A percentile compares a stretch with the other conserved stretches of the same genome.
phyloP scores from a whole-genome alignment of 2,888 invertebrate species.

The Agrotis puta region DNA sequence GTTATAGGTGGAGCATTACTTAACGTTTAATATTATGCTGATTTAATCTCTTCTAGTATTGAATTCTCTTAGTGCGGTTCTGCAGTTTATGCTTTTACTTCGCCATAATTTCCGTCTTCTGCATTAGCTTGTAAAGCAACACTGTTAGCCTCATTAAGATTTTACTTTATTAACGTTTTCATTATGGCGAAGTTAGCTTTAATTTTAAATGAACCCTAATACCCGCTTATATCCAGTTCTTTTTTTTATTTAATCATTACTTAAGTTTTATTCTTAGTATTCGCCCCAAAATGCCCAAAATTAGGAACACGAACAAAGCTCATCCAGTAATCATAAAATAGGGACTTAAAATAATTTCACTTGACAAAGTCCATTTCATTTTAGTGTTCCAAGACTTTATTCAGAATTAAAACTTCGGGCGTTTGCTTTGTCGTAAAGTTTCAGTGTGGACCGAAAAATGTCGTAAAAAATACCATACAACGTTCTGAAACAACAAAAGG shows the following conservation, averaged over 20 bases:
- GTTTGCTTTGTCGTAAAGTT: constrained; percentile 60
- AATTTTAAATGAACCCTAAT: constrained; percentile 14
- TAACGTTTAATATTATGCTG: constrained; percentile 24
- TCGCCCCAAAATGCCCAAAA: constrained; percentile 51
- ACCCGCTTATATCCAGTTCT: constrained; percentile 27
- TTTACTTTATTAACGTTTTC: constrained; percentile 23
- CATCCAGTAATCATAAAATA: constrained; percentile 64
- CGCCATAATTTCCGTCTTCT: constrained; percentile 2
- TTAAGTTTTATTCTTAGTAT: constrained; percentile 41
- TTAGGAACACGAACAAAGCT: constrained; percentile 53
- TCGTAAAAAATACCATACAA: constrained; percentile 66
- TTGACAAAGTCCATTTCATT: constrained; percentile 65
- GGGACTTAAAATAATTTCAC: constrained; percentile 63
- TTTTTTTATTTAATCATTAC: constrained; percentile 53
- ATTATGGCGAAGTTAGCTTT: constrained; percentile 12
- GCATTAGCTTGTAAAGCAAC: constrained; percentile 3
- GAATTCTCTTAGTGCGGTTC: constrained; percentile 15
- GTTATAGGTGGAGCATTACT: constrained; percentile 18
- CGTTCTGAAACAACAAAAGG: constrained; percentile 56
- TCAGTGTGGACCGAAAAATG: constrained; percentile 53
- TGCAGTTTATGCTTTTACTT: constrained; percentile 30
- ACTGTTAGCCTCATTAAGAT: constrained; percentile 26
- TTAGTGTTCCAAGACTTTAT: constrained; percentile 64
- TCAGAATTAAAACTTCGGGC: constrained; percentile 65
- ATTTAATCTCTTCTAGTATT: constrained; percentile 42